A percentile compares a stretch with the other conserved stretches of the same genome.
phyloP scores from a whole-genome alignment of 2,113 vertebrate species.

The Haemorhous mexicanus region DNA sequence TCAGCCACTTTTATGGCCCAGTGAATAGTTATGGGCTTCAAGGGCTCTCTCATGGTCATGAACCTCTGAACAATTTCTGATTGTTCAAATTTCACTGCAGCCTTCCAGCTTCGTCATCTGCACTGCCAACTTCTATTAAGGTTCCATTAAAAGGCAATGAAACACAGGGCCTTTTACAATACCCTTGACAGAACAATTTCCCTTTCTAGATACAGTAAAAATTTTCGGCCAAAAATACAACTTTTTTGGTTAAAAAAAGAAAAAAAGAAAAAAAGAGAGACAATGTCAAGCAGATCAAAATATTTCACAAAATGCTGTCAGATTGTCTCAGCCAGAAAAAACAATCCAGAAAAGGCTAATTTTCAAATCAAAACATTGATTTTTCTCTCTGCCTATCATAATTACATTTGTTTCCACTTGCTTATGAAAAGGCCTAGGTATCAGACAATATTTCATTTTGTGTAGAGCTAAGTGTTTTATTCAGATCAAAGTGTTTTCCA shows the following conservation, averaged over 20 bases:
- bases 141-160: conserved; percentile 59
- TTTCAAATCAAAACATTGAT: conserved; percentile 28
- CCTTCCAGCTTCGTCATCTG: conserved; percentile 44
- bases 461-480: neutral
- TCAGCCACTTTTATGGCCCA: conserved; percentile 13
- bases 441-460: neutral
- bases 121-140: conserved; percentile 52
- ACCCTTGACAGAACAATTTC: conserved; percentile 44
- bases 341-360: neutral
- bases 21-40: neutral
- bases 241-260: neutral
- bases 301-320: neutral
- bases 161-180: conserved; percentile 53
- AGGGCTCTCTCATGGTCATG: conserved; percentile 32
- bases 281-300: conserved; percentile 9
- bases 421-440: neutral
- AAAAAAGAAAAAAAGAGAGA: neutral
- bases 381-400: neutral
- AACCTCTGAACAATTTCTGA: conserved; percentile 44
- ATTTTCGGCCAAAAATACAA: neutral
- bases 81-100: conserved; percentile 56
- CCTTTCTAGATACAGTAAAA: conserved; percentile 37
- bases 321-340: conserved; percentile 4
- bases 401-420: conserved; percentile 4
- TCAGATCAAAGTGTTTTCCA: neutral